Evolutionary conservation across 2,888 invertebrate genomes (phyloP), one percentile per base, ranked within the genome.

Genomic region (Acronicta psi): DNA sequence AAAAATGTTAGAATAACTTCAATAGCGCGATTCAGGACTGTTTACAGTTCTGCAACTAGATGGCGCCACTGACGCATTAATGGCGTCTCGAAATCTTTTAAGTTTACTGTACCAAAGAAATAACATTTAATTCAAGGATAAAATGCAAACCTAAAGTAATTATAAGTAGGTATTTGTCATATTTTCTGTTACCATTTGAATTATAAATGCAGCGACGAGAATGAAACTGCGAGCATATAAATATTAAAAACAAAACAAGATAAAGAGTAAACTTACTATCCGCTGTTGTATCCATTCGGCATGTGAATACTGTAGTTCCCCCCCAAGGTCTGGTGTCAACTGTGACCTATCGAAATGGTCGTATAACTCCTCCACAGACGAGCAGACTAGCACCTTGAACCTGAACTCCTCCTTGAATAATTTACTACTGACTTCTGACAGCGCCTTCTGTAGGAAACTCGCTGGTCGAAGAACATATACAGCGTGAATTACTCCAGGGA

Each of bases 211-310:
- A n/a, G n/a, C n/a, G n/a, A n/a, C n/a, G n/a, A n/a, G n/a, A n/a
- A n/a, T n/a, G n/a, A n/a, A n/a, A n/a, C n/a, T n/a, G n/a, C n/a
- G n/a, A n/a, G n/a, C n/a, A n/a, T n/a, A n/a, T n/a, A 7, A 25
- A 25, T 6, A 25, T 25, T 25, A 34, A 18, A 20, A 20, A 20
- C 20, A 20, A 20, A 20, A 20, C n/a, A 5, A 20, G 2, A 20
- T 13, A 25, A 14, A 37, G 23, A 31, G 2, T 7, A 3, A 17
- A 84, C 96, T 95, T 90, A 99, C 99, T 90, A 98, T 97, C 94
- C 99, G 95, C 89, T 99, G 98, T 83, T 99, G 97, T 85, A 99
- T 98, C 99, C 99, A 99, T 84, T 98, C 98, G 56, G 98, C 96
- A 89, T 99, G 98, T 79, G 98, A 97, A 92, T 99, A 99, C 64